These are phyloP conservation scores for Tethea ocularis DNA, from an alignment of 2,888 invertebrate species.

Conservation along the genomic window DNA sequence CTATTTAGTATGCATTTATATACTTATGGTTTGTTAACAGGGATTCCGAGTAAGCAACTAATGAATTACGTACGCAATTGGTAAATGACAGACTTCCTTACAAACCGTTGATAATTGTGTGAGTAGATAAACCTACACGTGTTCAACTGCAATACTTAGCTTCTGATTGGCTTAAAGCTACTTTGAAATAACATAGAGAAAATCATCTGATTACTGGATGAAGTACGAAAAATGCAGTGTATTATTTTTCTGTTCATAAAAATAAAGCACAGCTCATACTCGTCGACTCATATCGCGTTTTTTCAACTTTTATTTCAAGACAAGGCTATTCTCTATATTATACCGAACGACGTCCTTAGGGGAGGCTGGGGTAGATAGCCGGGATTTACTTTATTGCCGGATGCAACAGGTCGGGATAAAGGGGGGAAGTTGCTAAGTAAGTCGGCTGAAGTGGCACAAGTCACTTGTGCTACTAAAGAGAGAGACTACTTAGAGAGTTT, in stretches of 20 bases:
- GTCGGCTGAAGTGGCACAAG: constrained; percentile 42
- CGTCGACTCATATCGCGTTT: background rate
- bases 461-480: constrained; percentile 23
- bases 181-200: background rate
- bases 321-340: constrained; percentile 8
- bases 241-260: too few relatives aligned
- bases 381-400: constrained; percentile 78
- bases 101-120: constrained; percentile 42
- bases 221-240: too few relatives aligned
- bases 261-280: background rate
- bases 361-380: constrained; percentile 41
- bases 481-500: constrained; percentile 25
- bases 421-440: constrained; percentile 46
- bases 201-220: too few relatives aligned
- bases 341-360: constrained; percentile 28
- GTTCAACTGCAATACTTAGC: background rate
- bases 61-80: constrained; percentile 48
- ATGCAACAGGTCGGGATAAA: constrained; percentile 76
- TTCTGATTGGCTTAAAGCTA: background rate
- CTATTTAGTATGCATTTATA: constrained; percentile 12
- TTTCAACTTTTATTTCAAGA: background rate
- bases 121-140: constrained; percentile 17
- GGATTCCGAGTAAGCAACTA: constrained; percentile 37
- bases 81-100: constrained; percentile 65
- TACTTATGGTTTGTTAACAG: constrained; percentile 15